A percentile compares a stretch with the other conserved stretches of the same genome.
phyloP scores from a whole-genome alignment of 2,113 vertebrate genomes.

The Aegypius monachus region DNA sequence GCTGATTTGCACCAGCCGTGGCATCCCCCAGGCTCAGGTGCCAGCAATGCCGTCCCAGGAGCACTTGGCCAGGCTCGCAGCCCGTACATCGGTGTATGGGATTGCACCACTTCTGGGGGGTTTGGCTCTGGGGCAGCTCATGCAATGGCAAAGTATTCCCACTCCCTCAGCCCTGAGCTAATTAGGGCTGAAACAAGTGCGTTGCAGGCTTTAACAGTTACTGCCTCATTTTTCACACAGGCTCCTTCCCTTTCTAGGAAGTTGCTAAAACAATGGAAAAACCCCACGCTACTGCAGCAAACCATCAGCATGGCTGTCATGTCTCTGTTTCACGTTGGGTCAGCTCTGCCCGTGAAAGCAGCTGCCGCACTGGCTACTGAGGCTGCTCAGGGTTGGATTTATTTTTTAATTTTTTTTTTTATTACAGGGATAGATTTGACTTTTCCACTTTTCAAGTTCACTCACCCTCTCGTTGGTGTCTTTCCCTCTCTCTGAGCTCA shows the following conservation, averaged over 20 bases:
- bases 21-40: neutral
- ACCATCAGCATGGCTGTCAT: slow-evolving; percentile 16
- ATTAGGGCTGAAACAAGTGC: neutral
- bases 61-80: neutral
- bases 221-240: neutral
- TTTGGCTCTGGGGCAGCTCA: neutral
- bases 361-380: neutral
- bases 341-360: neutral
- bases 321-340: neutral
- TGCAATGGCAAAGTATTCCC: neutral
- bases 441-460: slow-evolving; percentile 6
- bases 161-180: neutral
- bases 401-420: neutral
- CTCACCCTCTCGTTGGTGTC: neutral
- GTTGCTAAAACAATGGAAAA: neutral
- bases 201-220: neutral
- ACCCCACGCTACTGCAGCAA: neutral
- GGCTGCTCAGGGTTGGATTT: neutral
- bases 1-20: neutral
- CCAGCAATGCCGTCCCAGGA: neutral
- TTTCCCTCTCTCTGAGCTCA: neutral
- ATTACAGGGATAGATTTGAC: neutral
- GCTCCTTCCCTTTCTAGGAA: neutral
- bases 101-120: neutral
- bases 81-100: neutral